These are phyloP conservation scores for Silurus meridionalis DNA, from an alignment of 2,113 vertebrate species.

Conservation along the genomic window DNA sequence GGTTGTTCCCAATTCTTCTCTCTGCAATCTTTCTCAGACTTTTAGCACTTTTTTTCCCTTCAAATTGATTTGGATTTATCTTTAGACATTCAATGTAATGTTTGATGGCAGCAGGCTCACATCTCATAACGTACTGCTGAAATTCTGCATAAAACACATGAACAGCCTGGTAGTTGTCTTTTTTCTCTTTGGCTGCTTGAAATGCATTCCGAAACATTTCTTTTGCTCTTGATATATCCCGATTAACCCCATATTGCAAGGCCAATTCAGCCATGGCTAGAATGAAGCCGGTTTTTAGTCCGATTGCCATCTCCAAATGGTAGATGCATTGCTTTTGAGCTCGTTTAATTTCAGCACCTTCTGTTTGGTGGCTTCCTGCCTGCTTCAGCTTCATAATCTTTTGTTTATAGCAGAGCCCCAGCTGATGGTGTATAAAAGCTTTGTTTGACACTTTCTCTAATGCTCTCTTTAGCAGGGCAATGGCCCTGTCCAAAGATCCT, in stretches of 20 bases:
- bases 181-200: background rate
- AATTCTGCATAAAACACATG: constrained; percentile 27
- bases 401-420: constrained; percentile 57
- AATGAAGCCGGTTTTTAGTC: constrained; percentile 42
- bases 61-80: background rate
- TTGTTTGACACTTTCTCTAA: constrained; percentile 40
- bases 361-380: background rate
- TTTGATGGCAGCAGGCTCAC: constrained; percentile 25
- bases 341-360: background rate
- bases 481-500: constrained; percentile 30
- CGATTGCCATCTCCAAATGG: constrained; percentile 48
- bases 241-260: constrained; percentile 25
- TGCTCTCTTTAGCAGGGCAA: constrained; percentile 40
- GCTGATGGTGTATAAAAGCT: constrained; percentile 59
- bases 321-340: constrained; percentile 38
- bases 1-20: background rate
- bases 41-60: constrained; percentile 1
- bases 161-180: constrained; percentile 6
- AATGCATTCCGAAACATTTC: constrained; percentile 47
- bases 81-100: background rate
- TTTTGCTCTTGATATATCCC: constrained; percentile 42
- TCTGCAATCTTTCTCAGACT: constrained; percentile 45
- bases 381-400: background rate
- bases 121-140: constrained; percentile 31
- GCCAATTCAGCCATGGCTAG: constrained; percentile 41